Percentiles rank a stretch among this genome's conserved stretches.
phyloP scores from a whole-genome alignment of 1,140 invertebrate species.

The Xylocopa sonorina region DNA sequence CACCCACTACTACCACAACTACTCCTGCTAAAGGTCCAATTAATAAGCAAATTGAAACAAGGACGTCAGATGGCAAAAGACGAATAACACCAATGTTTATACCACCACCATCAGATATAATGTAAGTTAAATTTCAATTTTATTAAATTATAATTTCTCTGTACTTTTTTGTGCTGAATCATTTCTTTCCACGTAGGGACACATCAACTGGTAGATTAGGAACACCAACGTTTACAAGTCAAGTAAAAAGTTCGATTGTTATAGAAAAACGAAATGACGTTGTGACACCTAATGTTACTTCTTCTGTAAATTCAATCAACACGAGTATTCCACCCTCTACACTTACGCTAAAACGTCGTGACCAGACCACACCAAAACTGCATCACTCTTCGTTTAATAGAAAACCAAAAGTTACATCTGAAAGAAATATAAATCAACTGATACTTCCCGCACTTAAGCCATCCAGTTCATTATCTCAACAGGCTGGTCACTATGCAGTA shows the following conservation, averaged over 20 bases:
- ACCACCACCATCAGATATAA: slow-evolving; percentile 85
- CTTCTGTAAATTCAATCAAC: slow-evolving; percentile 78
- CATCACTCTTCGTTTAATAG: slow-evolving; percentile 67
- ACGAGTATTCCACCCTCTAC: slow-evolving; percentile 62
- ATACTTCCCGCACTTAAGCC: slow-evolving; percentile 76
- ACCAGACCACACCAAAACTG: slow-evolving; percentile 66
- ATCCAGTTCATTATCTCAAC: slow-evolving; percentile 73
- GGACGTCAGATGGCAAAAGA: slow-evolving; percentile 95
- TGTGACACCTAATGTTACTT: slow-evolving; percentile 85
- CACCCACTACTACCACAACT: slow-evolving; percentile 59
- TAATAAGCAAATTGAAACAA: slow-evolving; percentile 97
- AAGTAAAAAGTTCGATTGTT: slow-evolving; percentile 90
- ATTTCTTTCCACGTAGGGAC: slow-evolving; percentile 80
- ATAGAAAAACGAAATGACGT: slow-evolving; percentile 91
- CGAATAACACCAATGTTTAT: slow-evolving; percentile 98
- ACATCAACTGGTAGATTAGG: slow-evolving; percentile 68
- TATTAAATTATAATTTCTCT: slow-evolving; percentile 4
- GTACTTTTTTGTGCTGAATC: slow-evolving; percentile 8
- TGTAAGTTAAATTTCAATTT: slow-evolving; percentile 74
- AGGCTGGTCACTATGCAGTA: slow-evolving; percentile 77
- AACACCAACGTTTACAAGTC: slow-evolving; percentile 87
- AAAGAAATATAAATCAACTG: slow-evolving; percentile 65
- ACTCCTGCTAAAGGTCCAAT: slow-evolving; percentile 86
- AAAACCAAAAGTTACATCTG: slow-evolving; percentile 70
- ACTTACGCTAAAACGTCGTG: slow-evolving; percentile 76